These are phyloP conservation scores for Aphrocallistes beatrix DNA, from an alignment of 37 sponge, comb jelly and placozoan species.

Conservation along the genomic window DNA sequence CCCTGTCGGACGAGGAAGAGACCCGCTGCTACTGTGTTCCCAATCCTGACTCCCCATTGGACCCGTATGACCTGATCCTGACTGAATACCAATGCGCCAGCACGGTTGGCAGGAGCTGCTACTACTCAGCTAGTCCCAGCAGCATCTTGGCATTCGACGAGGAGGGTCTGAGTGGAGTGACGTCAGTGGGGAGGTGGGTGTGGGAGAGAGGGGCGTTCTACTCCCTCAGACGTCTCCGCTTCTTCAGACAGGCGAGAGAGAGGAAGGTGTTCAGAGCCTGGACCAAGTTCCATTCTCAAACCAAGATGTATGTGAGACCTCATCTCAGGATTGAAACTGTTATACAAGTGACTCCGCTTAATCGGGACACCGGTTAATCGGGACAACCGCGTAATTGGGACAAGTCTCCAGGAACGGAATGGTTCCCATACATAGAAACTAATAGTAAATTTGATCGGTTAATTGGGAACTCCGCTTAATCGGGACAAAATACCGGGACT, in stretches of 20 bases:
- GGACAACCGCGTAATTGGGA: too few relatives aligned
- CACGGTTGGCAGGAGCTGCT: not conserved
- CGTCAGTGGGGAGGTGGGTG: constrained; percentile 30
- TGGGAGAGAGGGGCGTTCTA: constrained; percentile 35
- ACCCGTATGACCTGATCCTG: not conserved
- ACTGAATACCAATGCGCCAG: not conserved
- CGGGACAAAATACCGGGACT: too few relatives aligned
- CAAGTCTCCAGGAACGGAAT: too few relatives aligned
- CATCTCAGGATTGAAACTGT: too few relatives aligned
- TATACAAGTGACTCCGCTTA: too few relatives aligned
- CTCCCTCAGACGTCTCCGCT: constrained; percentile 12
- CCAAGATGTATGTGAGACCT: not conserved
- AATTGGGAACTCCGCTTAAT: too few relatives aligned
- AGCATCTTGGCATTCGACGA: not conserved
- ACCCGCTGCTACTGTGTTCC: not conserved
- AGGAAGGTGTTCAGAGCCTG: constrained; percentile 26
- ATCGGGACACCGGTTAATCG: too few relatives aligned
- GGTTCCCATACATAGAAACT: too few relatives aligned
- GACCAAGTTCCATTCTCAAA: constrained; percentile 15
- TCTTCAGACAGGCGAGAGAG: constrained; percentile 21
- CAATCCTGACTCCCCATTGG: not conserved
- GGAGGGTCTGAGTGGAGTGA: not conserved
- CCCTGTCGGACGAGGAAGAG: not conserved
- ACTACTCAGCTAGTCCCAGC: not conserved
- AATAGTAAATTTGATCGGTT: too few relatives aligned